Percentiles rank a stretch among this genome's conserved stretches.
phyloP scores from a whole-genome alignment of 2,888 invertebrate genomes.

The Junonia oenone region DNA sequence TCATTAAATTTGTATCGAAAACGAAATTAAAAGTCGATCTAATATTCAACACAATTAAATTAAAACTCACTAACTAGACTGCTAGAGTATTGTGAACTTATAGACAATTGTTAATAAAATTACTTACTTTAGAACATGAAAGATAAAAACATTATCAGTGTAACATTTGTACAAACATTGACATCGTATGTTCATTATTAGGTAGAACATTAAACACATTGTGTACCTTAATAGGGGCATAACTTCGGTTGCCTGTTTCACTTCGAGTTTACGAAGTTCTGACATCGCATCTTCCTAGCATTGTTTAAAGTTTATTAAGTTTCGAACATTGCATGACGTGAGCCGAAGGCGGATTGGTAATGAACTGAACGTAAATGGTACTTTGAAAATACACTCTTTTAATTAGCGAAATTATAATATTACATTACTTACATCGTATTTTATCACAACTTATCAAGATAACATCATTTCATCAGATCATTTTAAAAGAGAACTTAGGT shows the following conservation, averaged over 20 bases:
- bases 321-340: slow-evolving; percentile 65
- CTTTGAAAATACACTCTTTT: slow-evolving; percentile 15
- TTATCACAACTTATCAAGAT: not conserved
- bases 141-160: too few species aligned
- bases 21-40: not conserved
- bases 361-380: slow-evolving; percentile 25
- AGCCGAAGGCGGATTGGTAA: slow-evolving; percentile 59
- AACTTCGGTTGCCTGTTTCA: slow-evolving; percentile 61
- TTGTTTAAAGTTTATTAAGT: slow-evolving; percentile 76
- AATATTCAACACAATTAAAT: too few species aligned
- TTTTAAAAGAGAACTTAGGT: too few species aligned
- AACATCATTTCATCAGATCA: too few species aligned
- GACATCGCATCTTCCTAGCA: slow-evolving; percentile 70
- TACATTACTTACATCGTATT: not conserved
- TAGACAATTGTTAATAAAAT: too few species aligned
- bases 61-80: too few species aligned
- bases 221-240: slow-evolving; percentile 61
- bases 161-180: slow-evolving; percentile 14
- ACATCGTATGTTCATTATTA: slow-evolving; percentile 42
- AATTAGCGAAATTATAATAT: slow-evolving; percentile 15
- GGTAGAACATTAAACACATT: slow-evolving; percentile 53
- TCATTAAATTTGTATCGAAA: not conserved
- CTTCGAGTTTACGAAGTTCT: slow-evolving; percentile 63
- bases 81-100: too few species aligned
- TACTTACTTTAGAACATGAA: too few species aligned